Percentiles rank a stretch among this genome's conserved stretches.
Conservation (phyloP, 2,113 vertebrate genomes). For the Oryzias curvinotus region DNA sequence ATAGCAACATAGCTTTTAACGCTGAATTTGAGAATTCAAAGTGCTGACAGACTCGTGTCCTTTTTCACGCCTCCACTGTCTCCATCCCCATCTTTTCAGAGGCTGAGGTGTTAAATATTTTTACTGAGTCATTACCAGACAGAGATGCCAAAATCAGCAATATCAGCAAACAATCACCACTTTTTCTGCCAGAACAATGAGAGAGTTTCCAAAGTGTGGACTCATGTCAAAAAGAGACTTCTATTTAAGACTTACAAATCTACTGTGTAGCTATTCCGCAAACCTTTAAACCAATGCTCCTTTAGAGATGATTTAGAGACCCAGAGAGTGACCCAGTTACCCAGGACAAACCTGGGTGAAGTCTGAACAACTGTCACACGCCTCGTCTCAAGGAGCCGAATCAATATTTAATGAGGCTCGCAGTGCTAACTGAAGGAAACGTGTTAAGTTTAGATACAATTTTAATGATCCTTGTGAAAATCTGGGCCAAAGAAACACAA, state of each 20-base stretch:
- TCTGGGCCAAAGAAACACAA: conserved; percentile 8
- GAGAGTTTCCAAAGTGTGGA: neutral
- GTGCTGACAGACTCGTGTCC: conserved; percentile 62
- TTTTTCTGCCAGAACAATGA: conserved; percentile 7
- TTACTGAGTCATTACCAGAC: conserved; percentile 28
- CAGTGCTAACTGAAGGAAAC: conserved; percentile 21
- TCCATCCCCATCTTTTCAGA: conserved; percentile 40
- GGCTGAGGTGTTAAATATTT: conserved; percentile 38
- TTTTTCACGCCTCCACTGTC: conserved; percentile 39
- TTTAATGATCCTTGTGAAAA: conserved; percentile 46
- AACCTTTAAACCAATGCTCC: conserved; percentile 11
- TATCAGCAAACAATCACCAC: conserved; percentile 7
- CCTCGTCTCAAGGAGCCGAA: conserved; percentile 23
- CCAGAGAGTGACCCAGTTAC: conserved; percentile 39
- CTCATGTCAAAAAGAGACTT: neutral
- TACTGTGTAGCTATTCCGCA: neutral
- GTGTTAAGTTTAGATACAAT: conserved; percentile 47
- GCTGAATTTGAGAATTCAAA: conserved; percentile 54
- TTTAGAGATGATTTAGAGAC: conserved; percentile 25
- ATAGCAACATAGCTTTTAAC: conserved; percentile 75
- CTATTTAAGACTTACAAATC: neutral
- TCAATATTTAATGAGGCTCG: conserved; percentile 55
- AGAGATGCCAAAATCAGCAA: conserved; percentile 17
- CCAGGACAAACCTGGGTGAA: conserved; percentile 25
- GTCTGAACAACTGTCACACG: conserved; percentile 3